Evolutionary conservation across 2,113 vertebrate genomes (phyloP).

Genomic region (Xiphias gladius): DNA sequence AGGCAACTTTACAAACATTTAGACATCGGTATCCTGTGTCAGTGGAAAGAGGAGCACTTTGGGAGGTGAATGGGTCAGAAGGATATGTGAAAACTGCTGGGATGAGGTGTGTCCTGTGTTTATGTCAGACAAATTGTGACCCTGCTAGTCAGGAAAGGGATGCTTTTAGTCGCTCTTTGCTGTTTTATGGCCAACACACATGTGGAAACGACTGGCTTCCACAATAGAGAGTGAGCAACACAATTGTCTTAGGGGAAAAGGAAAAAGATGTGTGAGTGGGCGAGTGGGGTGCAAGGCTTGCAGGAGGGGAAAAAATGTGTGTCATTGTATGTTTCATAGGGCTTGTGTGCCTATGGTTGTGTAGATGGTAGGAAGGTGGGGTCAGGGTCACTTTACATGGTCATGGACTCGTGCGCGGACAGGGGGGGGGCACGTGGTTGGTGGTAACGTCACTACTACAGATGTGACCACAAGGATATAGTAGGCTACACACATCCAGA

Average conservation of each 20-base stretch:
- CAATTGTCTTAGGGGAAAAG: constrained; percentile 77
- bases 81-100: constrained; percentile 65
- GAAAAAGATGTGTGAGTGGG: constrained; percentile 63
- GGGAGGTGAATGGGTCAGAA: constrained; percentile 43
- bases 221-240: constrained; percentile 75
- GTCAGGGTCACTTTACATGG: constrained; percentile 51
- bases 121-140: constrained; percentile 71
- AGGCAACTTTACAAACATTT: neutral
- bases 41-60: constrained; percentile 38
- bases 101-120: constrained; percentile 81
- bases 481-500: constrained; percentile 35
- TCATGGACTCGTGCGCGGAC: constrained; percentile 47
- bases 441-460: neutral
- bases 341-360: constrained; percentile 10
- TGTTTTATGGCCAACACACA: constrained; percentile 72
- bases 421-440: neutral
- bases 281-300: constrained; percentile 7
- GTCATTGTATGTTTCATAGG: constrained; percentile 23
- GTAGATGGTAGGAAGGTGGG: constrained; percentile 31
- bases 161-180: constrained; percentile 74
- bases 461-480: constrained; percentile 47
- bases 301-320: constrained; percentile 18
- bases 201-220: constrained; percentile 76
- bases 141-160: constrained; percentile 79
- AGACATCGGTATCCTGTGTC: constrained; percentile 17